Conservation (phyloP, 2,888 invertebrate species). For the Mesorhabditis belari region DNA sequence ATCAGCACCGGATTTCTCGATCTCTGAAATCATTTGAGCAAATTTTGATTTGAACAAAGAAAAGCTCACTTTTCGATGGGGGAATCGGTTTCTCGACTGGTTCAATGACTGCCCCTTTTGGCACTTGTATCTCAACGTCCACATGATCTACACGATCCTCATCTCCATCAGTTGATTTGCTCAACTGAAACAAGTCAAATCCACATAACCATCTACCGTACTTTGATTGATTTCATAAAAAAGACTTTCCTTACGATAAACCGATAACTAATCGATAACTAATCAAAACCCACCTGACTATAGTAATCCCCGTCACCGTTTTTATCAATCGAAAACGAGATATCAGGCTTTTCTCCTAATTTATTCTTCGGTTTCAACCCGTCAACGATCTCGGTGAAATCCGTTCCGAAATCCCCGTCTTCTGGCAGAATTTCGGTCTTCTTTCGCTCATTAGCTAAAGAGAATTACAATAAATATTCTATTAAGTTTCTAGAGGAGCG, state of each 20-base stretch:
- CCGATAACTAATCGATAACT: no score
- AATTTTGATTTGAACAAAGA: neutral
- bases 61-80: neutral
- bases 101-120: constrained; percentile 10
- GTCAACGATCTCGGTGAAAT: constrained; percentile 39
- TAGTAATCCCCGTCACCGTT: constrained; percentile 33
- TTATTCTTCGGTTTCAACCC: constrained; percentile 21
- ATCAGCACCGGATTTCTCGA: neutral
- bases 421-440: constrained; percentile 30
- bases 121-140: constrained; percentile 10
- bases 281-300: constrained; percentile 35
- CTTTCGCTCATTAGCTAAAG: constrained; percentile 12
- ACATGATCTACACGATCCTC: constrained; percentile 14
- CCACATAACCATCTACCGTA: neutral
- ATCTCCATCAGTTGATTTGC: constrained; percentile 16
- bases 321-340: constrained; percentile 26
- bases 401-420: constrained; percentile 48
- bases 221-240: no score
- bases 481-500: no score
- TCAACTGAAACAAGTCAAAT: constrained; percentile 7
- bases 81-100: constrained; percentile 3
- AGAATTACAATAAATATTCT: neutral
- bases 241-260: no score
- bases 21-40: neutral
- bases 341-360: constrained; percentile 13